Percentiles rank a stretch among this genome's conserved stretches.
phyloP scores from a whole-genome alignment of 2,888 invertebrate genomes.

The Dermolepida albohirtum region DNA sequence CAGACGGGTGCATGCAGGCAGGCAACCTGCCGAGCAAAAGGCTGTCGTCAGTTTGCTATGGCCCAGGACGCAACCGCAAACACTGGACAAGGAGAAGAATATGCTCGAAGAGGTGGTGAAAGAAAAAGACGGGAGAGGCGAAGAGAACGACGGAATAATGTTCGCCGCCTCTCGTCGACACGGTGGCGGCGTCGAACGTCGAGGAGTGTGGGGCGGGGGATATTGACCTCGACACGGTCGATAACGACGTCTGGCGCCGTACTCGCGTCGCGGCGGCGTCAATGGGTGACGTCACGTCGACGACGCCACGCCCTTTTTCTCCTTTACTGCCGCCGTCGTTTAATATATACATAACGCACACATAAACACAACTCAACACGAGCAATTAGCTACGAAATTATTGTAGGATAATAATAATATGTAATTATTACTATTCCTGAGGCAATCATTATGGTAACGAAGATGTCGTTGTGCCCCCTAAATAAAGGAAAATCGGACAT shows the following conservation, averaged over 20 bases:
- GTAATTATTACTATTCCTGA: neutral
- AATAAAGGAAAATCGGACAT: too few species aligned
- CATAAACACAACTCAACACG: slow-evolving; percentile 35
- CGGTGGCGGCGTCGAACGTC: slow-evolving; percentile 18
- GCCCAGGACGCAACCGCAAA: neutral
- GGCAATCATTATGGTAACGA: neutral
- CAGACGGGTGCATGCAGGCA: slow-evolving; percentile 22
- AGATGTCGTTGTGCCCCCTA: too few species aligned
- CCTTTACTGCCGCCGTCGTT: slow-evolving; percentile 26
- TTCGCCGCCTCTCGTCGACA: neutral
- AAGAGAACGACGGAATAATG: neutral
- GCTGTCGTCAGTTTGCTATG: too few species aligned
- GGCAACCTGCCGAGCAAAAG: slow-evolving; percentile 15
- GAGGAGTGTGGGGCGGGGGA: slow-evolving; percentile 45
- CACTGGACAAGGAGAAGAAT: slow-evolving; percentile 8
- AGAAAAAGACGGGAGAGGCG: slow-evolving; percentile 17
- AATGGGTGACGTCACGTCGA: slow-evolving; percentile 70
- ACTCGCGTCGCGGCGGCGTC: slow-evolving; percentile 65
- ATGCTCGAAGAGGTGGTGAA: neutral
- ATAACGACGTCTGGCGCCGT: slow-evolving; percentile 60
- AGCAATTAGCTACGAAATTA: slow-evolving; percentile 16
- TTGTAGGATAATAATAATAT: neutral
- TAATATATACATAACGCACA: too few species aligned
- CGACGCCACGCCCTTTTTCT: slow-evolving; percentile 60
- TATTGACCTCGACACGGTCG: slow-evolving; percentile 59